Base-by-base conservation (phyloP, 2,113 vertebrate species). In the Agapornis roseicollis region DNA sequence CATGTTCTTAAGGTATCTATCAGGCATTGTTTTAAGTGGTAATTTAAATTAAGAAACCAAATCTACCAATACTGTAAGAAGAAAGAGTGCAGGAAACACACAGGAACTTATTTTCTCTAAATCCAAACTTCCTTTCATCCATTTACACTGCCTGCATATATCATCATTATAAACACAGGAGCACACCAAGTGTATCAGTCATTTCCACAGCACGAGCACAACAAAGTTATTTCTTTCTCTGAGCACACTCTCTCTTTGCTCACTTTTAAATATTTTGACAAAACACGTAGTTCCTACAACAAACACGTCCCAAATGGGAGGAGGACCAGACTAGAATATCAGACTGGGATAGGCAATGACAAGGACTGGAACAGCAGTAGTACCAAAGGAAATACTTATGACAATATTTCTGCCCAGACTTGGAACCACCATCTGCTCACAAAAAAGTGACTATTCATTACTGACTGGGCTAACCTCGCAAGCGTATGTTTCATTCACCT, bases 221-320 rank as follows among this genome's bases (percentile, higher is more conserved):
- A 68, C 16, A 23, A 89, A 61, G 7, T 28, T 29, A 27, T 4
- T 49, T 35, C 50, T 56, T 88, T 42, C 74, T 70, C 80, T 56
- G 27, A 74, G 35, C 50, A 79, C 28, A 1, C 17, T 61, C 42
- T 22, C 33, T 56, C 69, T 73, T 50, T 46, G 52, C 46, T 81
- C 92, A 85, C 73, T 88, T 95, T 37, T 17, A 88, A 89, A 46
- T 89, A 39, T 91, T 96, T 94, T 79, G 88, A 55, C 92, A 94
- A 65, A 60, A 76, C 63, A 47, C 29, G 4, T 35, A 85, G 79
- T 82, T 60, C 70, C 80, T 77, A 55, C 64, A 44, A 52, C n/a
- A 94, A 89, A 61, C 70, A 14, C 7, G 35, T 25, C 86, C 87
- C 5, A 6, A 14, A 31, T 33, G 65, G 65, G 78, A 72, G 47